Percentiles rank a stretch among this genome's conserved stretches.
Conservation (phyloP, 2,113 vertebrate species). For the Tapirus terrestris region DNA sequence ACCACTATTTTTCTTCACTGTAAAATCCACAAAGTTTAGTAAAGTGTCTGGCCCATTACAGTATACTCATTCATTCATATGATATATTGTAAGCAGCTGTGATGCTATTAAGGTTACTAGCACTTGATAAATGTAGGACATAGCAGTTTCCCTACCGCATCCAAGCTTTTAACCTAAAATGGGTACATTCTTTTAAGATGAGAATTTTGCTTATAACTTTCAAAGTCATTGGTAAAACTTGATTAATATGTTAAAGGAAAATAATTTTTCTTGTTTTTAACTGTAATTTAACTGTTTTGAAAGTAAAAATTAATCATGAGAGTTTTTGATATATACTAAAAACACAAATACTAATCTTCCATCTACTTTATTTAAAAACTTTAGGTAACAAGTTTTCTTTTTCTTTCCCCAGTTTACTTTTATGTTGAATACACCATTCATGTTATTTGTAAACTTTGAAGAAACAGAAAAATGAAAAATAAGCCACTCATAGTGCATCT, state of each 20-base stretch:
- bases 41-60: not conserved
- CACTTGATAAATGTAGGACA: not conserved
- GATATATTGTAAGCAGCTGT: not conserved
- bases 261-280: slow-evolving; percentile 2
- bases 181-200: slow-evolving; percentile 33
- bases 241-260: slow-evolving; percentile 25
- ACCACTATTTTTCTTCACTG: slow-evolving; percentile 17
- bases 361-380: not conserved
- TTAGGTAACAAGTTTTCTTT: not conserved
- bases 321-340: slow-evolving; percentile 39
- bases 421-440: not conserved
- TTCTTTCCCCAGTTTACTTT: slow-evolving; percentile 16
- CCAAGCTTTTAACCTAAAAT: slow-evolving; percentile 46
- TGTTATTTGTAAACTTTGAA: slow-evolving; percentile 6
- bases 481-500: not conserved
- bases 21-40: not conserved
- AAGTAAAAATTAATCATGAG: slow-evolving; percentile 28
- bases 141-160: not conserved
- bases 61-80: not conserved
- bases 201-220: slow-evolving; percentile 47
- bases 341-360: not conserved
- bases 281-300: slow-evolving; percentile 2
- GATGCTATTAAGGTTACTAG: not conserved
- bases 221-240: slow-evolving; percentile 19
- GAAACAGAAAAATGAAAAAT: not conserved